Conservation (phyloP, 1,140 invertebrate genomes). For the Brachionus angularis region DNA sequence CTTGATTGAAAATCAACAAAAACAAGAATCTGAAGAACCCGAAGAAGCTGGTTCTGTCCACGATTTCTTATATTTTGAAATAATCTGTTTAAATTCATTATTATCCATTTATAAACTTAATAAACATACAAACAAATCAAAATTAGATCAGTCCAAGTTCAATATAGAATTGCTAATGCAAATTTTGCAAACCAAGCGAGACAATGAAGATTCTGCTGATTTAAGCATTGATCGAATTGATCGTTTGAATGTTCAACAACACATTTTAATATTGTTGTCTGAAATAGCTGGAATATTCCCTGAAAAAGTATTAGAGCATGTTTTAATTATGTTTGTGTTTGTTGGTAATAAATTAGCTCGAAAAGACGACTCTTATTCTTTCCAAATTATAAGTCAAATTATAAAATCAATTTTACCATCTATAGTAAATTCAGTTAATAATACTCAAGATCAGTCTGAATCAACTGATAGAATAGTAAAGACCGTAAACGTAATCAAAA, state of each 20-base stretch:
- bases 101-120: conserved; percentile 18
- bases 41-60: too few species aligned
- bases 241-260: conserved; percentile 13
- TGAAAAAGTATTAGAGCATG: conserved; percentile 29
- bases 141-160: conserved; percentile 28
- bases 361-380: conserved; percentile 38
- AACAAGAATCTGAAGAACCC: too few species aligned
- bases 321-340: conserved; percentile 43
- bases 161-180: conserved; percentile 33
- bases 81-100: neutral
- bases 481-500: conserved; percentile 24
- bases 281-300: conserved; percentile 37
- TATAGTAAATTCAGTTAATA: conserved; percentile 18
- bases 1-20: conserved; percentile 18
- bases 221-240: too few species aligned
- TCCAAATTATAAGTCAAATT: conserved; percentile 23
- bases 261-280: conserved; percentile 1
- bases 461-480: neutral
- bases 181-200: conserved; percentile 19
- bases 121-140: neutral
- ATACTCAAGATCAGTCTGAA: neutral
- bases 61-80: conserved; percentile 21
- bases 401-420: conserved; percentile 35
- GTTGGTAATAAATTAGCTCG: conserved; percentile 41
- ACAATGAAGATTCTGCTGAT: too few species aligned